A percentile compares a stretch with the other conserved stretches of the same genome.
Conservation (phyloP, 2,888 invertebrate species). For the Elysia crispata region DNA sequence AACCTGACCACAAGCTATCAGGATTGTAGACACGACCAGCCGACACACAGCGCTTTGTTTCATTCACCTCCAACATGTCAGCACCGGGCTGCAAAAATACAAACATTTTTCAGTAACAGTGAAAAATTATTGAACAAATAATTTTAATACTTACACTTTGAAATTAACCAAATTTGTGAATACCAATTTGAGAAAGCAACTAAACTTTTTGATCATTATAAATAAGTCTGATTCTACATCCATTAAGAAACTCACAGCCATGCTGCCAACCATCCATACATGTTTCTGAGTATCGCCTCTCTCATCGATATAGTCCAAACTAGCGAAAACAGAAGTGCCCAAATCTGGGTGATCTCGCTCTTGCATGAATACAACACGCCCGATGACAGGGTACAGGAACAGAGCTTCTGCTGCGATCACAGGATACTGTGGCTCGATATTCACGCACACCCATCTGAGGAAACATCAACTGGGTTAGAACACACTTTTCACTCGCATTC, state of each 20-base stretch:
- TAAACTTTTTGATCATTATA: too few species aligned
- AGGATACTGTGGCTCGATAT: slow-evolving; percentile 81
- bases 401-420: slow-evolving; percentile 89
- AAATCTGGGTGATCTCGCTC: slow-evolving; percentile 87
- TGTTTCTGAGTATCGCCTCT: slow-evolving; percentile 79
- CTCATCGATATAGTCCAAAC: slow-evolving; percentile 92
- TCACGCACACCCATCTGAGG: slow-evolving; percentile 78
- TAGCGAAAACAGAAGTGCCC: slow-evolving; percentile 90
- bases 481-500: too few species aligned
- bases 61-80: slow-evolving; percentile 37
- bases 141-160: too few species aligned
- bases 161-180: too few species aligned
- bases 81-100: slow-evolving; percentile 85
- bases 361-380: slow-evolving; percentile 89
- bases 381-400: slow-evolving; percentile 92
- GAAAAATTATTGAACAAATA: too few species aligned
- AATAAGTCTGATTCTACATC: too few species aligned
- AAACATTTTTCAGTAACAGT: too few species aligned
- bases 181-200: too few species aligned
- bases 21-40: slow-evolving; percentile 78
- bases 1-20: not conserved
- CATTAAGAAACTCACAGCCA: slow-evolving; percentile 79
- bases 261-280: slow-evolving; percentile 89
- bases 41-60: slow-evolving; percentile 81
- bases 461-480: slow-evolving; percentile 1